phyloP scores from a whole-genome alignment of 2,888 invertebrate genomes.

The Piscicola geometra region DNA sequence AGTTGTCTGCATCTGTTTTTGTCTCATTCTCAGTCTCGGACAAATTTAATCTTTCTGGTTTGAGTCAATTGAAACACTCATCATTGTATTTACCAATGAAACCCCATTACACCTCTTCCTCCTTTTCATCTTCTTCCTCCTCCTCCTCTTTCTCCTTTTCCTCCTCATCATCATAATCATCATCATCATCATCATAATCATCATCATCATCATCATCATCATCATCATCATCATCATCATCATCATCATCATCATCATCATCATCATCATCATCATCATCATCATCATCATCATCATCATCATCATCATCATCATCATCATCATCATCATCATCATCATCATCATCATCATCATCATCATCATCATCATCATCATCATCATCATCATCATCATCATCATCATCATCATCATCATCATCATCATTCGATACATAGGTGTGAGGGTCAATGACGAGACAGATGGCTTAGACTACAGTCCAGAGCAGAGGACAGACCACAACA shows the following conservation, averaged over 20 bases:
- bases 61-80: too few species aligned
- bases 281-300: slow-evolving; percentile 21
- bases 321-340: slow-evolving; percentile 28
- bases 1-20: too few species aligned
- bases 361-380: slow-evolving; percentile 22
- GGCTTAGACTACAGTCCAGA: too few species aligned
- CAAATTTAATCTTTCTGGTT: too few species aligned
- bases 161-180: not conserved
- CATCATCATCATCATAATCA: slow-evolving; percentile 19
- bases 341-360: slow-evolving; percentile 19
- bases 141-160: too few species aligned
- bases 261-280: slow-evolving; percentile 27
- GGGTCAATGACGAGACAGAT: too few species aligned
- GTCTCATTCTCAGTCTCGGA: too few species aligned
- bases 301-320: slow-evolving; percentile 17
- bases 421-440: too few species aligned
- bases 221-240: slow-evolving; percentile 22
- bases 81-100: too few species aligned
- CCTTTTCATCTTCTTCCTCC: too few species aligned
- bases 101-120: too few species aligned
- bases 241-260: slow-evolving; percentile 3
- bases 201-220: slow-evolving; percentile 16
- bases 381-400: slow-evolving; percentile 24
- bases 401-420: slow-evolving; percentile 22
- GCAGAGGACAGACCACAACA: too few species aligned